Base-by-base conservation (phyloP, 1,140 invertebrate genomes). In the Acromyrmex charruanus region DNA sequence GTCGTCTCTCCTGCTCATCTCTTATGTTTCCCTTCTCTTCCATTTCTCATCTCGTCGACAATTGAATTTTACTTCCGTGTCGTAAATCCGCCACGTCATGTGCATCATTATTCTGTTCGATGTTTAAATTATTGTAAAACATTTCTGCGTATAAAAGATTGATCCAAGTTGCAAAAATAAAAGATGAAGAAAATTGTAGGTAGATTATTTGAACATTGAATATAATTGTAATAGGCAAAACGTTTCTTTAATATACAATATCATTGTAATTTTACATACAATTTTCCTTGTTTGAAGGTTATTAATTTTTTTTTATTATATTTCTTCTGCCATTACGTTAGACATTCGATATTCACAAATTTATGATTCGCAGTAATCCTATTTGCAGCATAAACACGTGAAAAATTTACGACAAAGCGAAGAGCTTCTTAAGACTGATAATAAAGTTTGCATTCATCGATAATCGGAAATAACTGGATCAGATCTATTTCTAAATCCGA, bases 1-100 rank as follows among this genome's bases (percentile, higher is more conserved):
- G 63, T 69, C 44, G 25, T 90, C 61, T 77, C 71, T 80, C 53
- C n/a, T 53, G 35, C 53, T 85, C 69, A 53, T 84, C 69, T 88
- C 75, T 79, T 51, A 14, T 51, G 18, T 53, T 63, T 35, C 65
- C n/a, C 21, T 18, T 58, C 44, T 65, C 44, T 71, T 6, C 51
- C 61, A n/a, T 68, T 53, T 2, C 31, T 68, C 49, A 51, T 25
- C 28, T 53, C 6, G 61, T 51, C 44, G 44, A 79, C 25, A 79
- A 80, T 49, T 79, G 77, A 79, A 77, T 66, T 80, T 80, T 55
- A 35, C 61, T 80, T 80, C 77, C 77, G 61, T 68, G 44, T 80
- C 25, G 3, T 61, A 66, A 79, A 79, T 51, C 53, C 44, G 59
- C 21, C 18, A 21, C 61, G 18, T 79, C 61, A 53, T 3, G 25